These are phyloP conservation scores for Calliopsis andreniformis DNA, from an alignment of 1,140 invertebrate species.

Conservation along the genomic window DNA sequence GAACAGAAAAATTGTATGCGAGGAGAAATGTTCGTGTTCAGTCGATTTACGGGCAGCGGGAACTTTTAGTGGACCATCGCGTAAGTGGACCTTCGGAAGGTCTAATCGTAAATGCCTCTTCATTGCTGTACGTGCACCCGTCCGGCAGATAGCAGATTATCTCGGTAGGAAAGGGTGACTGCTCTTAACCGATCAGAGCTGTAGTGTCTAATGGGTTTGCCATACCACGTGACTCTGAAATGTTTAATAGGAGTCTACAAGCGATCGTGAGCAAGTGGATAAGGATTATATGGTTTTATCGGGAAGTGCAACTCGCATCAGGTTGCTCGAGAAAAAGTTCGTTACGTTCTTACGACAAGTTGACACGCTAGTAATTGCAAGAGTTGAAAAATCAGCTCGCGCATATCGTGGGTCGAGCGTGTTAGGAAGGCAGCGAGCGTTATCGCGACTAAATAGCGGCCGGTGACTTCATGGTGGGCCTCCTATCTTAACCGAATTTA, in stretches of 20 bases:
- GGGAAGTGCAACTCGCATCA: no score
- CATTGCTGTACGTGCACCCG: conserved; percentile 63
- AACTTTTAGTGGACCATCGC: conserved; percentile 59
- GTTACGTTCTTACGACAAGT: no score
- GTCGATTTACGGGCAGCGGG: conserved; percentile 57
- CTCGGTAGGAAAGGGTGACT: conserved; percentile 36
- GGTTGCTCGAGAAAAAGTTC: no score
- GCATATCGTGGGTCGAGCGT: not conserved
- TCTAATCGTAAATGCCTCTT: conserved; percentile 65
- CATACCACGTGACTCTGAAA: conserved; percentile 37
- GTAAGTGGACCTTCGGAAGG: conserved; percentile 56
- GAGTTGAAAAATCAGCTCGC: no score
- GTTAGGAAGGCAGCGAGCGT: not conserved
- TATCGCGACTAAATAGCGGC: conserved; percentile 54
- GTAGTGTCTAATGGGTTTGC: conserved; percentile 52
- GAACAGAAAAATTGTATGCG: conserved; percentile 26
- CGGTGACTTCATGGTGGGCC: conserved; percentile 64
- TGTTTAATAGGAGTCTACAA: conserved; percentile 32
- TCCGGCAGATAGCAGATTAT: conserved; percentile 49
- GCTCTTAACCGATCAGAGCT: conserved; percentile 56
- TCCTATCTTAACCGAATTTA: conserved; percentile 74
- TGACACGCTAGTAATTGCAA: no score
- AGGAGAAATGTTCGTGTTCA: conserved; percentile 32
- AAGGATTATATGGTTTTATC: no score
- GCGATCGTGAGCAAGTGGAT: not conserved